Evolutionary conservation across 2,113 vertebrate genomes (phyloP), one percentile per base, ranked within the genome.

Genomic region (Proterorhinus semilunaris): DNA sequence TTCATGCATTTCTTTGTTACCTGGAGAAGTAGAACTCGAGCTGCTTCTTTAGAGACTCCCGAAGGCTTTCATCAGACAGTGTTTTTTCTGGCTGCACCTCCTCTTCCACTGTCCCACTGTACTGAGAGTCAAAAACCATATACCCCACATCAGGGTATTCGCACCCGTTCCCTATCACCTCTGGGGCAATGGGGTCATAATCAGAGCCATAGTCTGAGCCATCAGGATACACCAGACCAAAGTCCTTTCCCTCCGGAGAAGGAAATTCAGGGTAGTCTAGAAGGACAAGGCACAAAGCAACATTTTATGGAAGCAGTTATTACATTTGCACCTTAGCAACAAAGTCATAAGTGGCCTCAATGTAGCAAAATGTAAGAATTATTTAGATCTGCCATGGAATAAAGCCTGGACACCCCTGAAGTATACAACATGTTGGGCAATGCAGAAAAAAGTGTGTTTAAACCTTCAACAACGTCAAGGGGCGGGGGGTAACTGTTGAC

Each of bases 1-100:
- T 21, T 21, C 1, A 21, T 21, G 21, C 21, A 21, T 21, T 21
- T 21, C 21, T 21, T 52, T 68, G 27, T 36, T 88, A 98, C 97
- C 97, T 92, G 55, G 96, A 98, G 75, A 99, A 98, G 91, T 94
- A 98, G 83, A 97, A 98, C 74, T 99, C 97, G 1, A 99, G 89
- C n/a, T 95, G 95, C 83, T 96, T 97, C 77, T 94, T 98, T 88
- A 99, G 86, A 87, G 95, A 95, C 66, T 95, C 96, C 72, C 94
- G 93, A 0, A 98, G 79, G 80, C 88, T 93, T 90, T 97, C 96
- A 62, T 93, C 90, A 82, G 94, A 93, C 84, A 95, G 82, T 0
- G 84, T 81, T 73, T 90, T 77, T 50, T 90, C 83, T 63, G 87
- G 80, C 1, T 89, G 6, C 49, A 90, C 86, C 71, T 80, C 91